Evolutionary conservation across 1,140 invertebrate genomes (phyloP).

Genomic region (Pygmarrhopalites habei): DNA sequence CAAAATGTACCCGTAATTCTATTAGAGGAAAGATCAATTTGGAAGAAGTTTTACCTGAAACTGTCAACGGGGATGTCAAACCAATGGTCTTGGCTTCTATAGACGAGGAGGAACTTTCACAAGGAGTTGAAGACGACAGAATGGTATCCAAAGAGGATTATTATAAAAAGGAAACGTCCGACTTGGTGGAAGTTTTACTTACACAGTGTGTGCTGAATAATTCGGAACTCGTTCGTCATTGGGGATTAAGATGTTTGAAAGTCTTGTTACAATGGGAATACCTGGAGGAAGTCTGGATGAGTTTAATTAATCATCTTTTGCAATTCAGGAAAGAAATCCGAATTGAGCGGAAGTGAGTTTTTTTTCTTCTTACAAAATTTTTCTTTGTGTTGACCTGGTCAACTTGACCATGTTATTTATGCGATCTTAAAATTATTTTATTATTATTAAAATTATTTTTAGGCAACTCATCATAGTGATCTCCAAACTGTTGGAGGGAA

Average conservation of each 20-base stretch:
- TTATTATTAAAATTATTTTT: neutral
- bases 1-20: too few species aligned
- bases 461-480: slow-evolving; percentile 15
- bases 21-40: too few species aligned
- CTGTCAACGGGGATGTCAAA: too few species aligned
- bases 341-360: too few species aligned
- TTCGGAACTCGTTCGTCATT: slow-evolving; percentile 17
- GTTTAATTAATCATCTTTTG: slow-evolving; percentile 16
- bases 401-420: neutral
- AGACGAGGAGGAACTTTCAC: too few species aligned
- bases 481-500: neutral
- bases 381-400: neutral
- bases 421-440: neutral
- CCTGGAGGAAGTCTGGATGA: slow-evolving; percentile 1
- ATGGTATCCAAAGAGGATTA: neutral
- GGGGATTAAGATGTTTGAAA: slow-evolving; percentile 19
- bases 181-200: slow-evolving; percentile 19
- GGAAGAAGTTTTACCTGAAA: too few species aligned
- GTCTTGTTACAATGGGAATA: neutral
- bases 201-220: slow-evolving; percentile 24
- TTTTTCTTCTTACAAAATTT: slow-evolving; percentile 27
- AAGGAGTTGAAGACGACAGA: too few species aligned
- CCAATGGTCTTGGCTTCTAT: too few species aligned
- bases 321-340: slow-evolving; percentile 16
- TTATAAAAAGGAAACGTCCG: neutral